Evolutionary conservation across 1,140 invertebrate species (phyloP), one percentile per base, ranked within the genome.

Genomic region (Araneus ventricosus): DNA sequence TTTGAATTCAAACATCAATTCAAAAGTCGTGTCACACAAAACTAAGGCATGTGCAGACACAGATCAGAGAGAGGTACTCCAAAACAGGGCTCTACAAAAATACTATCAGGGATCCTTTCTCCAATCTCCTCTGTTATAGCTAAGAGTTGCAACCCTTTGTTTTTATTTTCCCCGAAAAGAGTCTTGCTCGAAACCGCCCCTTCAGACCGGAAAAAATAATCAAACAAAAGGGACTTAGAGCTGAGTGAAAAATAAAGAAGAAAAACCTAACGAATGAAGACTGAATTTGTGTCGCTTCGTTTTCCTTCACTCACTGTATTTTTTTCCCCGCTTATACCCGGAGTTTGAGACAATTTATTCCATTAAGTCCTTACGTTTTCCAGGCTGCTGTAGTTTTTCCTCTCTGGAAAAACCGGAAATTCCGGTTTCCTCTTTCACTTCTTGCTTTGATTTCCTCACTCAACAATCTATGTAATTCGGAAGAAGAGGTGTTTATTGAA

Each of bases 271-370:
- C 75, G 34, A 80, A 34, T 39, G 75, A 41, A 39, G 39, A 80
- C 75, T 37, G 75, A 80, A 80, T 80, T 80, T 80, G 75, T 41
- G 75, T 80, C 75, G 75, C 4, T 80, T 41, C 7, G 20, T 59
- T 34, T 34, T 41, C 45, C 24, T 85, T 86, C 52, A 7, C n/a
- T 30, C 27, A 2, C 6, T 27, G 3, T 8, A 59, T 30, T 86
- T 57, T 86, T 86, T 86, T 86, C 17, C 41, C 30, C 84, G 41
- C 17, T 82, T 45, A 24, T 82, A 41, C 41, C n/a, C 17, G 52
- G 41, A 86, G 84, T 86, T 59, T 86, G 84, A 86, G 84, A 86
- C 84, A 86, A 86, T 86, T 86, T 86, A 86, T 86, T 86, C 84
- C 84, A 86, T 86, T 86, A 86, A 86, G 41, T 34, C 52, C 39